These are phyloP conservation scores for Manis pentadactyla DNA, from an alignment of 2,797 vertebrate species.

Conservation along the genomic window DNA sequence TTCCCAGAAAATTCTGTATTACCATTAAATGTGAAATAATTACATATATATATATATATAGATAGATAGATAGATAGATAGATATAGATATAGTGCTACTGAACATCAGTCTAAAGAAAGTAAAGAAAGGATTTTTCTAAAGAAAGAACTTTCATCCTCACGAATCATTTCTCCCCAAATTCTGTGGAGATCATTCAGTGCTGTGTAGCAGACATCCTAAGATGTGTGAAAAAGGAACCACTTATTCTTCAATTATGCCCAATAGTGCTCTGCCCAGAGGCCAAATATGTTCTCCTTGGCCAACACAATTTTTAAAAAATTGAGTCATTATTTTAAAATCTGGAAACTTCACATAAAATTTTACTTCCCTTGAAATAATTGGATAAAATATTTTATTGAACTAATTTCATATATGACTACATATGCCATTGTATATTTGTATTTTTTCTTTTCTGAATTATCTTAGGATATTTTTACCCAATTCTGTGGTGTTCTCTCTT, in stretches of 20 bases:
- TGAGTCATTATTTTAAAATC: not conserved
- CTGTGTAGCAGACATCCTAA: not conserved
- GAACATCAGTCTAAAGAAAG: not conserved
- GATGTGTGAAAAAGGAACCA: not conserved
- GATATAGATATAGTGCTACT: not conserved
- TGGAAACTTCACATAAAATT: not conserved
- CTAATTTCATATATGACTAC: not conserved
- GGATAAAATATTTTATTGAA: not conserved
- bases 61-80: rapidly evolving
- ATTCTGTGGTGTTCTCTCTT: not conserved
- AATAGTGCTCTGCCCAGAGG: not conserved
- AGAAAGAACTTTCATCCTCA: not conserved
- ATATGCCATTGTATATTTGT: not conserved
- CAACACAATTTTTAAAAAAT: not conserved
- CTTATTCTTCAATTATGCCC: not conserved
- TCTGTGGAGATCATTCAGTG: not conserved
- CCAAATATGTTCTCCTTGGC: not conserved
- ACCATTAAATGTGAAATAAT: not conserved
- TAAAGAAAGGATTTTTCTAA: not conserved
- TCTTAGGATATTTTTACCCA: not conserved
- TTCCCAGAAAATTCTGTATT: not conserved
- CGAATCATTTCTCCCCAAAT: not conserved
- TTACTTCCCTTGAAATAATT: not conserved
- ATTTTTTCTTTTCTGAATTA: not conserved
- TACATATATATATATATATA: not conserved